Base-by-base conservation (phyloP, 2,113 vertebrate genomes). In the Canis aureus region DNA sequence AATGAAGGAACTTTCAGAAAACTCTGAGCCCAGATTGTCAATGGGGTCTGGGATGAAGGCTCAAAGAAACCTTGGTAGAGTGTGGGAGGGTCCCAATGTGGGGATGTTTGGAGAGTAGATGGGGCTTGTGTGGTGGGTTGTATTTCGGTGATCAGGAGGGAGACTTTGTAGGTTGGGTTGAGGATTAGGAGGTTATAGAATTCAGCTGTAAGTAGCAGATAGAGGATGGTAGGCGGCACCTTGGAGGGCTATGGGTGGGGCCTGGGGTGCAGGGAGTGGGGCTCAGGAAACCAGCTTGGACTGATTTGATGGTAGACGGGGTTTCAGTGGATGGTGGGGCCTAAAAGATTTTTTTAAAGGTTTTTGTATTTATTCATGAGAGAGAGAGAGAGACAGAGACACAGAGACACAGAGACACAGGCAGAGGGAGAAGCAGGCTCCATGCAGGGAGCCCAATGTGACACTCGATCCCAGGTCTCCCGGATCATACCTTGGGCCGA, bases 1-100 rank as follows among this genome's bases (percentile, higher is more conserved):
- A 97, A 79, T 59, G 35, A 93, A 82, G 74, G 66, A 53, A 7
- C 0, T 0, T 51, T 89, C 17, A 66, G 35, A 64, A 94, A 76
- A 87, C 84, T 95, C 82, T 95, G 60, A 94, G 29, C 53, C 86
- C 32, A 93, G 78, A 57, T 93, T 94, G 38, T 87, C 62, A 51
- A 22, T 69, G 66, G 35, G 29, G 19, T 94, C 35, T 85, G 51
- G 57, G 20, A 82, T 81, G 79, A 97, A 93, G 95, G 62, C 64
- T 78, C 57, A 96, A 76, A 94, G 80, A 43, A 93, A 76, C 32
- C 66, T 95, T 86, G 66, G 53, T 74, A 59, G 15, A 78, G 27
- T 64, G 20, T 83, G 78, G 71, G 38, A 76, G n/a, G 69, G 69
- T 49, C 69, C 29, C 96, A 59, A 43, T 69, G 4, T 76, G 35